Conservation (phyloP, 1,140 invertebrate species). For the Lordiphosa mommai region DNA sequence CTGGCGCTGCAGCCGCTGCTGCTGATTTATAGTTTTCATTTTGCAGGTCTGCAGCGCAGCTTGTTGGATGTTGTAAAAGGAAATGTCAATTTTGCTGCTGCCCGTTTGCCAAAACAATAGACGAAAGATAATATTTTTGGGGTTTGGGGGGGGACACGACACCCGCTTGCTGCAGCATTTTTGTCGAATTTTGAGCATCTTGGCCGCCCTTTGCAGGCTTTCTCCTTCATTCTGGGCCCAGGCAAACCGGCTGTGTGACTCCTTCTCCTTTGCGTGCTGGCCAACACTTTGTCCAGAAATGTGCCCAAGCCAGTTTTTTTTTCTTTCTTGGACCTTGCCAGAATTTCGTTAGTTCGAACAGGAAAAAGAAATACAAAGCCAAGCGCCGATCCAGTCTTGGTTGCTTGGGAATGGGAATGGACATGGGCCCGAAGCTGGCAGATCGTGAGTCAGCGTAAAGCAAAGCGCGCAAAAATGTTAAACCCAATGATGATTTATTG, state of each 20-base stretch:
- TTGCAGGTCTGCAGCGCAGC: slow-evolving; percentile 35
- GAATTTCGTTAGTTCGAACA: slow-evolving; percentile 64
- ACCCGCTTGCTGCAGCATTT: slow-evolving; percentile 23
- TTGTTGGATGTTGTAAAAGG: slow-evolving; percentile 69
- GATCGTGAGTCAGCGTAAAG: slow-evolving; percentile 71
- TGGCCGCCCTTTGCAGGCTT: slow-evolving; percentile 53
- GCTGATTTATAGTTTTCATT: slow-evolving; percentile 77
- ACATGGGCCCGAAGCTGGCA: slow-evolving; percentile 38
- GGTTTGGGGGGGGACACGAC: slow-evolving; percentile 2
- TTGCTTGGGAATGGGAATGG: slow-evolving; percentile 33
- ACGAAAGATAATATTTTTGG: slow-evolving; percentile 32
- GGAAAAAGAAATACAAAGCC: slow-evolving; percentile 48
- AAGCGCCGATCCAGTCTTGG: slow-evolving; percentile 50
- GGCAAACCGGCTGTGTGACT: slow-evolving; percentile 32
- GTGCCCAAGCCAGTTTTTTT: slow-evolving; percentile 66
- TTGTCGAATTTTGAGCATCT: slow-evolving; percentile 31
- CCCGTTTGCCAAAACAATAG: slow-evolving; percentile 63
- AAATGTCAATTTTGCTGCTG: slow-evolving; percentile 73
- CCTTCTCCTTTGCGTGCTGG: slow-evolving; percentile 65
- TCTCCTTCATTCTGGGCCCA: slow-evolving; percentile 46
- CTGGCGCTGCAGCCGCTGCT: slow-evolving; percentile 23
- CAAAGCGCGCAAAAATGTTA: slow-evolving; percentile 63
- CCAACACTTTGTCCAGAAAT: slow-evolving; percentile 66
- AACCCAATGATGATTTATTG: slow-evolving; percentile 72
- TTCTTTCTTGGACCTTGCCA: slow-evolving; percentile 49